phyloP scores from a whole-genome alignment of 1,140 invertebrate genomes.

The Caligus rogercresseyi region DNA sequence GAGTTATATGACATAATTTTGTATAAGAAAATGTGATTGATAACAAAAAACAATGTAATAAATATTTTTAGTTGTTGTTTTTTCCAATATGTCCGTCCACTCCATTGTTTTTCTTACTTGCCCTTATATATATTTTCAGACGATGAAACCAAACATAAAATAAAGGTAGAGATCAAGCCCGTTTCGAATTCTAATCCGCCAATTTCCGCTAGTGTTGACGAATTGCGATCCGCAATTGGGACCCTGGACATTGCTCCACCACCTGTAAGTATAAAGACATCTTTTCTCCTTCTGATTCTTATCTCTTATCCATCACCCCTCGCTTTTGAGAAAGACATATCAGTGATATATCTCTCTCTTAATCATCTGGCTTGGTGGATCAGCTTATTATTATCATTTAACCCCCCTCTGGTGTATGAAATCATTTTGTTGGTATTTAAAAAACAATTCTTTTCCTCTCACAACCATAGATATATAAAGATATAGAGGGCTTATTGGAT shows the following conservation, averaged over 20 bases:
- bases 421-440: not conserved
- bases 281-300: not conserved
- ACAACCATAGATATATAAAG: no score
- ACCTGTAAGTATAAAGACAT: conserved; percentile 28
- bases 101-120: conserved; percentile 12
- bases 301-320: not conserved
- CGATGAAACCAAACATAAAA: conserved; percentile 65
- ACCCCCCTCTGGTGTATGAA: not conserved
- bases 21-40: not conserved
- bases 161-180: conserved; percentile 87
- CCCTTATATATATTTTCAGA: conserved; percentile 30
- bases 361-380: not conserved
- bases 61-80: no score
- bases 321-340: conserved; percentile 3
- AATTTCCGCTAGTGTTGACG: conserved; percentile 81
- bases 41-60: not conserved
- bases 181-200: conserved; percentile 59
- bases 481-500: no score
- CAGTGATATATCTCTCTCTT: not conserved
- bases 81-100: no score
- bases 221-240: conserved; percentile 73
- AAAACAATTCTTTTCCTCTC: no score
- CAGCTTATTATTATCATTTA: not conserved
- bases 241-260: conserved; percentile 70
- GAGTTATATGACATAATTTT: no score